These are phyloP conservation scores for Andricus quercusramuli DNA, from an alignment of 2,888 invertebrate species.

Conservation along the genomic window DNA sequence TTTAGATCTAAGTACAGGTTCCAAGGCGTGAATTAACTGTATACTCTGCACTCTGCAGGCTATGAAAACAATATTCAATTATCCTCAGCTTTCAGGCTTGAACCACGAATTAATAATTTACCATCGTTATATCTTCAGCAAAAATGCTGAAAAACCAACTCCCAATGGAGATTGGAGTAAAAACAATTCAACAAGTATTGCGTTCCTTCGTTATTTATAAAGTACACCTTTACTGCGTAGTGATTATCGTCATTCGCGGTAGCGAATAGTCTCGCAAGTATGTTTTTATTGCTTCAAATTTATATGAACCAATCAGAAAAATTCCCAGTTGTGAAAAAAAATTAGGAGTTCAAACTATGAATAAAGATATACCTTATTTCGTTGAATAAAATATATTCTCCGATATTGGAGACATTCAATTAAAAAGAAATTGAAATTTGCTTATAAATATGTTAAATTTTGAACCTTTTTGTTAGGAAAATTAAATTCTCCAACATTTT, in stretches of 20 bases:
- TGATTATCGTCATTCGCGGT: slow-evolving; percentile 26
- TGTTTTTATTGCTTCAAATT: background rate
- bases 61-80: slow-evolving; percentile 16
- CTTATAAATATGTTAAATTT: too few relatives aligned
- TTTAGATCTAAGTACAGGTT: background rate
- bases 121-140: slow-evolving; percentile 17
- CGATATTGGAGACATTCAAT: too few relatives aligned
- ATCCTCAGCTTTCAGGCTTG: slow-evolving; percentile 2
- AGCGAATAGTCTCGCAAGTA: slow-evolving; percentile 11
- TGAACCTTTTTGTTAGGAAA: too few relatives aligned
- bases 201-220: slow-evolving; percentile 15
- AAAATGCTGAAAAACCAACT: slow-evolving; percentile 7
- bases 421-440: too few relatives aligned
- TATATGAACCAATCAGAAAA: background rate
- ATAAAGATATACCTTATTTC: too few relatives aligned
- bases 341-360: too few relatives aligned
- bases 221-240: slow-evolving; percentile 26
- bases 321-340: background rate
- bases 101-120: slow-evolving; percentile 29
- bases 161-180: slow-evolving; percentile 10
- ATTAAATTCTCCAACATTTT: too few relatives aligned
- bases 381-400: too few relatives aligned
- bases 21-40: slow-evolving; percentile 23
- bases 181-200: slow-evolving; percentile 12
- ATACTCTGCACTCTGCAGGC: too few relatives aligned